These are phyloP conservation scores for Halcyon chelicuti DNA, from an alignment of 2,797 vertebrate species.

Conservation along the genomic window DNA sequence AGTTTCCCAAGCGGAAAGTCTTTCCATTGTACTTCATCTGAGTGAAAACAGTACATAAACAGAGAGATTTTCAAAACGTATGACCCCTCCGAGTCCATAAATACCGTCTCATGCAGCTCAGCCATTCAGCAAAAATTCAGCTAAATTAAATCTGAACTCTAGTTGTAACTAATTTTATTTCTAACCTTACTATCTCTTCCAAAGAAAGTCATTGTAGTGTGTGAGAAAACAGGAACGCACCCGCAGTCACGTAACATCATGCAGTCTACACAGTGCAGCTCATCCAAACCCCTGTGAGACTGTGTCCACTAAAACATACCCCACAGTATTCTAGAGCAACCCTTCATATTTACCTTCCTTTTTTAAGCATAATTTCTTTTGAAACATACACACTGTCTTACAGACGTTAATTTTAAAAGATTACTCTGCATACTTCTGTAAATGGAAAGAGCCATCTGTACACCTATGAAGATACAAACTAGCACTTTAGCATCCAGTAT, in stretches of 20 bases:
- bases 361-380: background rate
- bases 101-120: background rate
- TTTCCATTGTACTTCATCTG: slow-evolving; percentile 89
- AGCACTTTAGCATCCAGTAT: background rate
- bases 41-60: background rate
- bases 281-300: background rate
- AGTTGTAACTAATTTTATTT: background rate
- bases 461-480: background rate
- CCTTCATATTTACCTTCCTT: background rate
- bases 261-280: background rate
- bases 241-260: background rate
- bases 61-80: background rate
- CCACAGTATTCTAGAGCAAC: background rate
- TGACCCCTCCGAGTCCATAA: background rate
- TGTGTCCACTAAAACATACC: background rate
- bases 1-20: slow-evolving; percentile 89
- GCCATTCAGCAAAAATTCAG: background rate
- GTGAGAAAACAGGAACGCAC: background rate
- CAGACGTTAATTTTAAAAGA: background rate
- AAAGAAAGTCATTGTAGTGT: background rate
- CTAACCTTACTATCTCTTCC: background rate
- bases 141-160: background rate
- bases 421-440: background rate
- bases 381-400: background rate
- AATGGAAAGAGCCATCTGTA: background rate